Evolutionary conservation across 2,113 vertebrate species (phyloP), one percentile per base, ranked within the genome.

Genomic region (Abramis brama): DNA sequence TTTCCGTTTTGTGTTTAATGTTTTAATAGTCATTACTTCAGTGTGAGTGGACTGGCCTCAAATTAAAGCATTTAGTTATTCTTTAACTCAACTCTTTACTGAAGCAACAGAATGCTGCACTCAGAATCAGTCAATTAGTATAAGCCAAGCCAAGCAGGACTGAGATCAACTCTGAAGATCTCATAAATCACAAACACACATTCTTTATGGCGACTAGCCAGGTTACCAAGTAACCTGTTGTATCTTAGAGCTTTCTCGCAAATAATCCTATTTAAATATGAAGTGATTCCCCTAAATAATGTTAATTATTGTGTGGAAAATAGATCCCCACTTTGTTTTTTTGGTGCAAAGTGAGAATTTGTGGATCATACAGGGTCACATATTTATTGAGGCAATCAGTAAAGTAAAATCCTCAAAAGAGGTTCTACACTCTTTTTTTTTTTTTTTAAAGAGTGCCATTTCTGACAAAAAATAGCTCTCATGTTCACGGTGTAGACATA

Each of bases 201-300:
- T 59, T 7, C 62, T 79, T 64, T 73, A 73, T 85, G 64, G 79
- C 62, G 79, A 62, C 64, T 43, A 25, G 43, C 45, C 80, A 84
- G 85, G 85, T 88, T 86, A 88, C 81, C 76, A 84, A 76, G 87
- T 82, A 77, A 86, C 87, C 81, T 86, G 70, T 84, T 80, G 76
- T 15, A 17, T 86, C 57, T 45, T 45, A 66, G 50, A 75, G 55
- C 74, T 86, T 27, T 82, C 68, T 60, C 50, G 82, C 55, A 66
- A 64, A 82, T 23, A 21, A 52, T 52, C 21, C 1, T 47, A 11
- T 75, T 75, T 75, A 47, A 47, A 47, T 47, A 47, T 6, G 11
- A 36, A 70, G 17, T 36, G 8, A 70, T 68, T 68, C 64, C 64
- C 27, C 15, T 68, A 9, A 19, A 52, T 5, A 15, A 52, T 52